Base-by-base conservation (phyloP, 2,113 vertebrate genomes). In the Pedionomus torquatus region DNA sequence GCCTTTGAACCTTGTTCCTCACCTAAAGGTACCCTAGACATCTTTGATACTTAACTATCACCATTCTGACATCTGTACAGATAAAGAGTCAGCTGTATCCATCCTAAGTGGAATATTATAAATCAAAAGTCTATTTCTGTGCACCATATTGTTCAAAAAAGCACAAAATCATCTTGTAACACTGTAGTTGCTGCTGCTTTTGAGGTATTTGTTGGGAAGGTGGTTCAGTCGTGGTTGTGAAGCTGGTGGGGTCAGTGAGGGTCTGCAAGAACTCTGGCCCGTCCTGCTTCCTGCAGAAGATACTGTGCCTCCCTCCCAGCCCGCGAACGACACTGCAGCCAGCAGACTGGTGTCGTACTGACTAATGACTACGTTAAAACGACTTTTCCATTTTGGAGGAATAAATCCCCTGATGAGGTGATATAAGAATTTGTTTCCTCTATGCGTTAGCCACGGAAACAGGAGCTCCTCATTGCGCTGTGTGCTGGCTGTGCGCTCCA, bases 171-270 rank as follows among this genome's bases (percentile, higher is more conserved):
- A 28, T 16, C n/a, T n/a, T 54, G 23, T 30, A 51, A 55, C 9
- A 21, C 5, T 71, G 57, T 18, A 37, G 54, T n/a, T 65, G 17
- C 33, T 70, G 31, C 31, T 81, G 20, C 11, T 80, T 60, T 46
- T 54, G 51, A 43, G 31, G 12, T 10, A 17, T 79, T 54, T 66
- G 19, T 28, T 66, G 52, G 69, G 17, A 26, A 37, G 11, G 30
- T 41, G 20, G 4, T 49, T 65, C 2, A 0, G 12, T 20, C 0
- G 0, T 13, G 15, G 16, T 52, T 2, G 3, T 57, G 54, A 79
- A 80, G 28, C 11, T 74, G 39, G 43, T 0, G 1, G 48, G 8
- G 39, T 26, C 6, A 0, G 21, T 2, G 19, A 13, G 37, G 46
- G 5, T 35, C 13, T 69, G 43, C 21, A 55, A 28, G 15, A 20